Base-by-base conservation (phyloP, 1,140 invertebrate genomes). In the Bombus turneri region DNA sequence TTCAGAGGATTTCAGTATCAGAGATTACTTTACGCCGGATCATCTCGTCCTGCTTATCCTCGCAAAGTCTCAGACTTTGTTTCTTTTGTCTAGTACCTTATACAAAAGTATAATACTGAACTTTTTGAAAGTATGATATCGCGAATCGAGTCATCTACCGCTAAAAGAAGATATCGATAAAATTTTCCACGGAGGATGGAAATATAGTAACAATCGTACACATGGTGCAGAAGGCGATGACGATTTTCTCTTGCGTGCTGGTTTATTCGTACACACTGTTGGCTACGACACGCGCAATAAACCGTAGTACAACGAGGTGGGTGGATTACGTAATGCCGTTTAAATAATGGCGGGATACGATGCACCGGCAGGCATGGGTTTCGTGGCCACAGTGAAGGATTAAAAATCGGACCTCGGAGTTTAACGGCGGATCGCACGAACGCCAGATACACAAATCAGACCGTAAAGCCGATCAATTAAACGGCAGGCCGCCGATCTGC, bases 391-490 rank as follows among this genome's bases (percentile, higher is more conserved):
- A 31, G 31, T 43, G 22, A 74, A 59, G 90, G 88, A 91, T 91
- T 91, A 88, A 91, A 89, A 89, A 91, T 91, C 71, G 81, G 81
- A 43, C 78, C 74, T n/a, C 39, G 47, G 71, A 87, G 72, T 83
- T 86, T 85, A 89, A 86, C 87, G 81, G 89, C 88, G 84, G 87
- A 91, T 90, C 86, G 88, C 85, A 87, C 83, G 89, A 91, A 90
- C 88, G 81, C 83, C 89, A 90, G 92, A 93, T 91, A 92, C 92
- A 93, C 92, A 93, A 93, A 93, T 93, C 93, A 93, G 91, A 74
- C 91, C 86, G 81, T 90, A 91, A 93, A 93, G 91, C 91, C 91
- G 92, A 93, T 93, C 93, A 93, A 92, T 93, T 93, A 93, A 93
- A 93, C 92, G 90, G 91, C 92, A 93, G 92, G 92, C 91, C 92